These are phyloP conservation scores for Battus philenor DNA, from an alignment of 1,140 invertebrate genomes.

Conservation along the genomic window DNA sequence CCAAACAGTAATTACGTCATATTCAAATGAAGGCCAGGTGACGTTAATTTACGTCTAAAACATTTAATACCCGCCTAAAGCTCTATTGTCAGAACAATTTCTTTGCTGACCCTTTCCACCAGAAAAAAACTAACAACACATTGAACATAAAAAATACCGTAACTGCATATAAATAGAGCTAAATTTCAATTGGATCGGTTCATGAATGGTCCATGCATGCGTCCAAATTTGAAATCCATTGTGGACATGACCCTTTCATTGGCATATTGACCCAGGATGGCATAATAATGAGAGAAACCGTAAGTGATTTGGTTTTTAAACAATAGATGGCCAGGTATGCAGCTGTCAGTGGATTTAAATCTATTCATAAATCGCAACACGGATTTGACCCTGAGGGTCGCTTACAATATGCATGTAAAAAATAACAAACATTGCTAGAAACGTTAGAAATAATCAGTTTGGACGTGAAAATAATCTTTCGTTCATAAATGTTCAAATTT, in stretches of 20 bases:
- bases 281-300: slow-evolving; percentile 25
- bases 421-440: too few species aligned
- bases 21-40: slow-evolving; percentile 33
- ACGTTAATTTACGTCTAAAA: slow-evolving; percentile 19
- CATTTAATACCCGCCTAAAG: slow-evolving; percentile 17
- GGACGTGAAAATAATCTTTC: too few species aligned
- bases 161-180: slow-evolving; percentile 10
- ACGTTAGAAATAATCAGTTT: too few species aligned
- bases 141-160: slow-evolving; percentile 1
- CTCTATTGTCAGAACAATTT: slow-evolving; percentile 21
- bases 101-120: slow-evolving; percentile 23
- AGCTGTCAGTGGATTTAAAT: slow-evolving; percentile 40
- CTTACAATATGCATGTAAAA: too few species aligned
- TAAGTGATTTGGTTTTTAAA: slow-evolving; percentile 28
- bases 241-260: slow-evolving; percentile 36
- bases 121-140: slow-evolving; percentile 16
- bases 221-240: slow-evolving; percentile 35
- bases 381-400: slow-evolving; percentile 21
- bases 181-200: background rate
- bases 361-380: slow-evolving; percentile 20
- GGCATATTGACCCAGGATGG: slow-evolving; percentile 32
- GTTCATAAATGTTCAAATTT: too few species aligned
- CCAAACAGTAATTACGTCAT: slow-evolving; percentile 23
- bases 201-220: slow-evolving; percentile 19
- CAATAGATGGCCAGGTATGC: slow-evolving; percentile 41